A percentile compares a stretch with the other conserved stretches of the same genome.
Evolutionary conservation across 2,113 vertebrate species (phyloP).

Genomic region (Silurus asotus): DNA sequence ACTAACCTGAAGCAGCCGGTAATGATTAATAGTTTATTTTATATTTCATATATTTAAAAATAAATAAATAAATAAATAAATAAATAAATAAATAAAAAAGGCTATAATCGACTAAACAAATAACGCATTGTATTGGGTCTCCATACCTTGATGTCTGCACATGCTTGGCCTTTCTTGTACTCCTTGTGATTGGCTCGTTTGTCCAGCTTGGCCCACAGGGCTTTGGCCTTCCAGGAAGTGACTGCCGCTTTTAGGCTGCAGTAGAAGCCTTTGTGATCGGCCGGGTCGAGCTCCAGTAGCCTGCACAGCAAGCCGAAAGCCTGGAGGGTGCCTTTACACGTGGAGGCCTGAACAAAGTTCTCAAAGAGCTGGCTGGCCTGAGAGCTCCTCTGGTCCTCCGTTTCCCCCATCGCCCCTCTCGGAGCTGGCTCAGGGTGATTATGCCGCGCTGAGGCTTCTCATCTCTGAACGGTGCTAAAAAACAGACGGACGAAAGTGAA

Average conservation of each 20-base stretch:
- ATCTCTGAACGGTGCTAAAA: neutral
- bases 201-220: slow-evolving; percentile 94
- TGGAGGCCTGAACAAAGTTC: slow-evolving; percentile 91
- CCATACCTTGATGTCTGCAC: slow-evolving; percentile 84
- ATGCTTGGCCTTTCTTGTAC: slow-evolving; percentile 85
- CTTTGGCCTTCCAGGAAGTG: slow-evolving; percentile 93
- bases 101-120: neutral
- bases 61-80: too few relatives aligned
- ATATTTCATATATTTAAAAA: too few relatives aligned
- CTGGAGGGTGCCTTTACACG: slow-evolving; percentile 92
- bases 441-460: slow-evolving; percentile 16
- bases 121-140: neutral
- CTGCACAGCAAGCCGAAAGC: slow-evolving; percentile 91
- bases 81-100: too few relatives aligned
- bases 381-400: slow-evolving; percentile 80
- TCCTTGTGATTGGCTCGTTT: slow-evolving; percentile 91
- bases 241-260: slow-evolving; percentile 83
- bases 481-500: neutral
- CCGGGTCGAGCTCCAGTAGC: slow-evolving; percentile 86
- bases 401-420: slow-evolving; percentile 80
- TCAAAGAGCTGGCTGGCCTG: slow-evolving; percentile 90
- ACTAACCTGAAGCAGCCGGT: too few relatives aligned
- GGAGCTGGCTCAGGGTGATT: slow-evolving; percentile 19
- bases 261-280: slow-evolving; percentile 86
- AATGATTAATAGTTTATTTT: too few relatives aligned